Evolutionary conservation across 1,140 invertebrate species (phyloP), one percentile per base, ranked within the genome.

Genomic region (Tribolium castaneum): DNA sequence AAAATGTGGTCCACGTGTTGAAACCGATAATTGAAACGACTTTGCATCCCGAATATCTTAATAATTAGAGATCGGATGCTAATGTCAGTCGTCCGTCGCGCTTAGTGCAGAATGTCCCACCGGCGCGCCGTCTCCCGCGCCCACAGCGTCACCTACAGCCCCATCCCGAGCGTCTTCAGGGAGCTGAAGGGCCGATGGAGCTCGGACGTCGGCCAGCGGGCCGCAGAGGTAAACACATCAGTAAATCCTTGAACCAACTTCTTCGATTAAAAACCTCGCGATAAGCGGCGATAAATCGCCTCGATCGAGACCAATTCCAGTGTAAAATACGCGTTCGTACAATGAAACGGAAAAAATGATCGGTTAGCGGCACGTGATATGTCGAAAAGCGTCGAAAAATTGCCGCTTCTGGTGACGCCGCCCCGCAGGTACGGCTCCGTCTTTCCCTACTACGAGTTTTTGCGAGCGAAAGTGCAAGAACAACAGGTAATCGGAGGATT

Each of bases 361-460:
- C 5, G 14, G 13, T 16, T 30, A 14, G 16, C 16, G 12, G 19
- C 56, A 62, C 56, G 56, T 35, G 59, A 66, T 10, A 66, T 66
- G 59, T 66, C 59, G 9, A 66, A 35, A 66, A 66, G 59, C 30
- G 59, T 66, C 30, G 85, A 86, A 79, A 82, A 75, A 14, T 77
- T 81, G 5, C 83, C 85, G 0, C 72, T 86, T 19, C 77, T 86
- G 30, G 52, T 81, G 6, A 62, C 74, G 6, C 81, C 82, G 14
- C 83, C 85, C 5, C 81, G 81, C 16, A 84, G 82, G 62, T 86
- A 86, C 77, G 85, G 85, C 12, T 85, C 85, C 2, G 66, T 85
- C 7, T 80, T 86, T 22, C 83, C 85, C 4, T 86, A 86, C 79
- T 86, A 85, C 78, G 80, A 86, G 54, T 86, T 86, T 66, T 62